Percentiles rank a stretch among this genome's conserved stretches.
These are phyloP conservation scores for Lasioglossum zephyrum DNA, from an alignment of 2,888 invertebrate genomes.

Conservation along the genomic window DNA sequence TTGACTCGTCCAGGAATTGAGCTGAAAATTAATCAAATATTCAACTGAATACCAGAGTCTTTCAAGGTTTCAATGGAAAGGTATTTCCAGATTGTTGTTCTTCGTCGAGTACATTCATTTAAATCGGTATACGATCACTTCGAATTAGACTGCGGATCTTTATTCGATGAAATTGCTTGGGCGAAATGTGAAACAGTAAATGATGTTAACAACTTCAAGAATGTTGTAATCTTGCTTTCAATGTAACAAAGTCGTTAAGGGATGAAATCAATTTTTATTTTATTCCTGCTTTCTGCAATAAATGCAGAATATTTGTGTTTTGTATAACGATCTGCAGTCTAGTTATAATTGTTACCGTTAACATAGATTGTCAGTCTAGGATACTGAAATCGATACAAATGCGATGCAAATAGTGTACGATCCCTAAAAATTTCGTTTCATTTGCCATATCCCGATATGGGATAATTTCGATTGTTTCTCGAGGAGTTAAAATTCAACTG, in stretches of 20 bases:
- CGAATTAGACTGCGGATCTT: too few species aligned
- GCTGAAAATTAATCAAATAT: neutral
- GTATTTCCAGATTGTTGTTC: neutral
- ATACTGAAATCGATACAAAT: neutral
- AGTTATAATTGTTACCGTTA: neutral
- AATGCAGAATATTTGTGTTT: too few species aligned
- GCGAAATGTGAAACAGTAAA: too few species aligned
- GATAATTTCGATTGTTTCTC: neutral
- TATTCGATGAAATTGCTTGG: too few species aligned
- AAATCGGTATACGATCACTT: neutral
- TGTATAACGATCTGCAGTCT: too few species aligned
- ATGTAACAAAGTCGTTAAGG: too few species aligned
- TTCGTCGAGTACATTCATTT: neutral
- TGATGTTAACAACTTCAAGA: too few species aligned
- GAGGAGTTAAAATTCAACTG: neutral
- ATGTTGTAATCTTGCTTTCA: too few species aligned
- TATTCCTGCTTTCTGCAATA: too few species aligned
- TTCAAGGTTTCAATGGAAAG: neutral
- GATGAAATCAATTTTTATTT: too few species aligned
- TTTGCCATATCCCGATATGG: neutral
- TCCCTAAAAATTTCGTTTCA: neutral
- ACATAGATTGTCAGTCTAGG: neutral
- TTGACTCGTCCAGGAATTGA: neutral
- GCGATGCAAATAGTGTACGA: neutral
- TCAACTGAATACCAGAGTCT: neutral